Percentiles rank a stretch among this genome's conserved stretches.
Evolutionary conservation across 37 sponge, comb jelly and placozoan genomes (phyloP).

Genomic region (Chondrilla cf. caribensis): DNA sequence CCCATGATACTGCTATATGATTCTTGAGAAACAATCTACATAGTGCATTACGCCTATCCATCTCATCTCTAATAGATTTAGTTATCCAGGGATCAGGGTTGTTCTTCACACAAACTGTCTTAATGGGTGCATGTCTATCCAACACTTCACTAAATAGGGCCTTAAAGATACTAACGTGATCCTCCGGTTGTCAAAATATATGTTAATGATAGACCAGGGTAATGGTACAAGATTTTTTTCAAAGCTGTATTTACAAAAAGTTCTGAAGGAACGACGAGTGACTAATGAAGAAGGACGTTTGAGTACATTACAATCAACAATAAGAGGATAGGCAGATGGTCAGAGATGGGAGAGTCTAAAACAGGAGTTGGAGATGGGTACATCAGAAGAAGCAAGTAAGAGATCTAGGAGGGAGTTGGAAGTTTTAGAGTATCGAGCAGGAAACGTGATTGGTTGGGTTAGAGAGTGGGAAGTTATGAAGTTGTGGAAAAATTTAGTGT

Average conservation of each 20-base stretch:
- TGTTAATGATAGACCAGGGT: background rate
- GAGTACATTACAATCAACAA: background rate
- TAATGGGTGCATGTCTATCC: background rate
- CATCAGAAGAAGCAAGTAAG: no score
- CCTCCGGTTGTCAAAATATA: background rate
- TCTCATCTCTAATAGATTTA: background rate
- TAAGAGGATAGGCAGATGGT: background rate
- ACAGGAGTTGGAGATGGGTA: no score
- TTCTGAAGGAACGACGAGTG: background rate
- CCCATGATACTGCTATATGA: background rate
- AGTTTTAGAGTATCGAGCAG: background rate
- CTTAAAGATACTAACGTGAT: background rate
- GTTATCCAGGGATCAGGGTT: background rate
- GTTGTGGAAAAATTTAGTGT: background rate
- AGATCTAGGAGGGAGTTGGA: background rate
- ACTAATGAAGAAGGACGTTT: background rate
- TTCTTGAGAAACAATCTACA: background rate
- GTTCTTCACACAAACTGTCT: background rate
- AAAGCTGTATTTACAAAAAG: background rate
- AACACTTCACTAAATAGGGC: background rate
- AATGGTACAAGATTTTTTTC: background rate
- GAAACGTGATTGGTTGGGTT: background rate
- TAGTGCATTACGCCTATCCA: background rate
- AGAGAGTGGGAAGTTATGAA: background rate
- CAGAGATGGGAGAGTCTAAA: background rate